These are phyloP conservation scores for Anhinga rufa DNA, from an alignment of 2,113 vertebrate genomes.

Conservation along the genomic window DNA sequence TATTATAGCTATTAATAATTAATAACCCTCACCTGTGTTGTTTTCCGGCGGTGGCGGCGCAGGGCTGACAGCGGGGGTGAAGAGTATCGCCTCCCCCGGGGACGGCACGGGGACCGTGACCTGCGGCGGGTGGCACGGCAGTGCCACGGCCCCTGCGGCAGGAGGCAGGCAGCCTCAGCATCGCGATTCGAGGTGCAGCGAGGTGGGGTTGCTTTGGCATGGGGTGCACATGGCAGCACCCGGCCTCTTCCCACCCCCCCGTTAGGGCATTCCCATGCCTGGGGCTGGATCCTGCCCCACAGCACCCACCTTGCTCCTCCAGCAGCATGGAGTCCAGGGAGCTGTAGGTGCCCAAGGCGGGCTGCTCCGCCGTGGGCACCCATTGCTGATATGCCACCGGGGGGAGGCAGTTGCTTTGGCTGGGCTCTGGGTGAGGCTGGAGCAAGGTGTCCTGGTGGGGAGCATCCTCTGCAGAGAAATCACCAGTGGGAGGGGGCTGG, in stretches of 20 bases:
- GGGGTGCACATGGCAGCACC: background rate
- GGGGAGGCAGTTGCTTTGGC: background rate
- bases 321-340: accelerated
- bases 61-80: accelerated
- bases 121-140: accelerated
- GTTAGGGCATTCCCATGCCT: accelerated
- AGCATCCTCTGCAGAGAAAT: background rate
- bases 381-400: accelerated
- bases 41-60: background rate
- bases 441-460: background rate
- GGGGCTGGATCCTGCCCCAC: background rate
- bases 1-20: background rate
- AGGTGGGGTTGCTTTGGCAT: background rate
- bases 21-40: background rate
- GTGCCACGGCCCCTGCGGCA: accelerated
- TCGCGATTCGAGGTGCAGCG: accelerated
- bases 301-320: background rate
- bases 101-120: accelerated
- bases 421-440: background rate
- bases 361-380: background rate
- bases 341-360: background rate
- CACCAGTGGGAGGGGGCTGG: background rate
- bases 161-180: accelerated
- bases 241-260: no score
- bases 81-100: accelerated